Evolutionary conservation across 2,797 vertebrate species (phyloP).

Genomic region (Champsocephalus esox): DNA sequence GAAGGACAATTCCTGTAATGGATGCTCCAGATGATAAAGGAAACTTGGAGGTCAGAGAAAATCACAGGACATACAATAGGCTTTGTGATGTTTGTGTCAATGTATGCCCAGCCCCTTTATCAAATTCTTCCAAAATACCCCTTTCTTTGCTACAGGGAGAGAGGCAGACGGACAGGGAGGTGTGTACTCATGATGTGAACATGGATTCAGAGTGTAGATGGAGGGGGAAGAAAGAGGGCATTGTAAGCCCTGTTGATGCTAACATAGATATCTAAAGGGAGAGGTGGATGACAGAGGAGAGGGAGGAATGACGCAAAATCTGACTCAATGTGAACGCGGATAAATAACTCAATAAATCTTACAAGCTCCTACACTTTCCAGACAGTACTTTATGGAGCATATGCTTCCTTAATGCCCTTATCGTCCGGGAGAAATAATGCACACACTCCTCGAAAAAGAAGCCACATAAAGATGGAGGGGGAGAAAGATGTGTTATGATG

Average conservation of each 20-base stretch:
- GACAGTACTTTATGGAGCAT: not conserved
- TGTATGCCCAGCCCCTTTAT: not conserved
- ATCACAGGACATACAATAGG: not conserved
- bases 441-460: not conserved
- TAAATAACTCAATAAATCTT: not conserved
- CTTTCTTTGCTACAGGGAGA: slow-evolving; percentile 5
- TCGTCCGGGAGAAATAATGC: not conserved
- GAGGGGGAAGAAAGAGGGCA: slow-evolving; percentile 58
- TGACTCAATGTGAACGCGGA: not conserved
- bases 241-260: slow-evolving; percentile 63
- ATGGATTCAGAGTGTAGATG: slow-evolving; percentile 38
- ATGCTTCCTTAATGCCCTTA: not conserved
- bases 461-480: slow-evolving; percentile 21
- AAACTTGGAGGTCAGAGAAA: no score
- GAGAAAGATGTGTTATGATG: slow-evolving; percentile 44
- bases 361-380: not conserved
- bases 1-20: no score
- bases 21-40: no score
- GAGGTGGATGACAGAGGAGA: slow-evolving; percentile 48
- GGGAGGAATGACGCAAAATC: slow-evolving; percentile 11
- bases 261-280: slow-evolving; percentile 56
- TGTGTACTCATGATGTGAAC: slow-evolving; percentile 41
- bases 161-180: slow-evolving; percentile 24
- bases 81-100: not conserved
- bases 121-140: not conserved